Conservation (phyloP, 2,113 vertebrate species). For the Ibidorhyncha struthersii region DNA sequence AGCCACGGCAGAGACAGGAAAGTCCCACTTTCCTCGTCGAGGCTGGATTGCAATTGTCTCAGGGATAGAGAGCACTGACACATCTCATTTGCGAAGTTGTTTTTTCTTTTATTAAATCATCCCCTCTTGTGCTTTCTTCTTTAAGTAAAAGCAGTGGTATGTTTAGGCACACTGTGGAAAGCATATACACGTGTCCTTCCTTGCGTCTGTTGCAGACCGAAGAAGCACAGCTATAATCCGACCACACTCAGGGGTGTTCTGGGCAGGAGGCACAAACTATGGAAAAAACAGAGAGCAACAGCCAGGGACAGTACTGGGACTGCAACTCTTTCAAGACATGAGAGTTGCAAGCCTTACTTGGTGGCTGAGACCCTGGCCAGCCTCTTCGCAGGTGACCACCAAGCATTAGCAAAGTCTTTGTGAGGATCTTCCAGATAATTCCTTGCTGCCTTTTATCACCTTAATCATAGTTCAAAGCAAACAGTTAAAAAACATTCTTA, state of each 20-base stretch:
- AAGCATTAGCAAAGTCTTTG: not conserved
- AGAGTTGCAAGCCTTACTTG: not conserved
- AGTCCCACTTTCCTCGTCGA: not conserved
- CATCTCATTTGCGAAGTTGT: not conserved
- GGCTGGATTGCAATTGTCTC: not conserved
- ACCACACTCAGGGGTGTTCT: not conserved
- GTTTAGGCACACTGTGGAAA: not conserved
- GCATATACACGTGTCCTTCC: not conserved
- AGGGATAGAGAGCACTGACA: not conserved
- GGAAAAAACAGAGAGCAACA: not conserved
- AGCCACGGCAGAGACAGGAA: fast-evolving
- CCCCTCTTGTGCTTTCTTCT: not conserved
- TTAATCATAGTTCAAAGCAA: constrained; percentile 22
- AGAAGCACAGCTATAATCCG: not conserved
- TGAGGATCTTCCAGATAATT: not conserved
- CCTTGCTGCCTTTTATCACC: not conserved
- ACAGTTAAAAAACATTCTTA: not conserved
- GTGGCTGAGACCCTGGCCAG: not conserved
- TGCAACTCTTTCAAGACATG: not conserved
- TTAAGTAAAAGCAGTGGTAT: not conserved
- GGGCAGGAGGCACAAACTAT: not conserved
- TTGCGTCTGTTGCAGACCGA: not conserved
- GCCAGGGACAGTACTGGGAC: not conserved
- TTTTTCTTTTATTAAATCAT: not conserved
- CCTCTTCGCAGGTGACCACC: not conserved